Conservation (phyloP, 1,140 invertebrate genomes). For the Zaprionus davidi region DNA sequence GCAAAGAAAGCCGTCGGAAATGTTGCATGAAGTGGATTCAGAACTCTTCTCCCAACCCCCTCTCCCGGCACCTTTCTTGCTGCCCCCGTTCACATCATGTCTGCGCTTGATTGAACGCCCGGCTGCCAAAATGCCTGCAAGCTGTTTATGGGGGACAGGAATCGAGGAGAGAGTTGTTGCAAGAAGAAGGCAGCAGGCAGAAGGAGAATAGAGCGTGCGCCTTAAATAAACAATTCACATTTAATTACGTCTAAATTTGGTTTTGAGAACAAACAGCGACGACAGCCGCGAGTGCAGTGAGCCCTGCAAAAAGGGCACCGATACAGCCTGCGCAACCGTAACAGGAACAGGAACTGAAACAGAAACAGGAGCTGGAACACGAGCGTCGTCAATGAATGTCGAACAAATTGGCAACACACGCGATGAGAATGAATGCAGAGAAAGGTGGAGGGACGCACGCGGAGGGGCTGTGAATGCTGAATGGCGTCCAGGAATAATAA, state of each 20-base stretch:
- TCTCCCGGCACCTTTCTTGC: background rate
- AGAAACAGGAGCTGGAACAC: conserved; percentile 24
- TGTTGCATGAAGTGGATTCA: conserved; percentile 34
- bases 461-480: conserved; percentile 30
- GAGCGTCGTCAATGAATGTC: conserved; percentile 75
- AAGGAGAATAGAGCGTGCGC: conserved; percentile 66
- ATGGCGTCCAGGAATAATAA: conserved; percentile 74
- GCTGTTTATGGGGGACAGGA: conserved; percentile 48
- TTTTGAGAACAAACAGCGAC: conserved; percentile 83
- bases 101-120: conserved; percentile 65
- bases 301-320: background rate
- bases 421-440: conserved; percentile 54
- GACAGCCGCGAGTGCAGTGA: conserved; percentile 65
- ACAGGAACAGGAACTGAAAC: conserved; percentile 7
- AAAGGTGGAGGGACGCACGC: background rate
- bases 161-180: background rate
- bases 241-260: conserved; percentile 84
- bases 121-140: conserved; percentile 53
- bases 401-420: conserved; percentile 83
- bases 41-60: background rate
- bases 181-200: background rate
- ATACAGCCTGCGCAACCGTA: conserved; percentile 4
- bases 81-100: conserved; percentile 17
- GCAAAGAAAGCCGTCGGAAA: conserved; percentile 70
- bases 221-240: conserved; percentile 84